phyloP scores from a whole-genome alignment of 35 echinoderm and acorn worm genomes.

The Holothuria glaberrima region DNA sequence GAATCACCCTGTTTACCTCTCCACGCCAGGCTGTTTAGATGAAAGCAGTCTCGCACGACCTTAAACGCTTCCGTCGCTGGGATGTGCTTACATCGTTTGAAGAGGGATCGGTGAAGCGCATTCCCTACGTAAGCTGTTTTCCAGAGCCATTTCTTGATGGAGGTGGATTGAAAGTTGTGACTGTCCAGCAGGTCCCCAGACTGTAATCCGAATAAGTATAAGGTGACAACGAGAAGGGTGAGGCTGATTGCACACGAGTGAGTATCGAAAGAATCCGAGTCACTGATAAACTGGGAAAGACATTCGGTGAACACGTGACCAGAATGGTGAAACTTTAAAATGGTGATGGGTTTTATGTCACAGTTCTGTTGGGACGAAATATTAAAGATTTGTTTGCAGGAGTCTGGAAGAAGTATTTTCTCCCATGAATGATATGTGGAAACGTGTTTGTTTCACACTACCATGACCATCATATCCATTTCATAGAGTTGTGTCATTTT shows the following conservation, averaged over 20 bases:
- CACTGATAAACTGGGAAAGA: conserved; percentile 32
- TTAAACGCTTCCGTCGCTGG: conserved; percentile 25
- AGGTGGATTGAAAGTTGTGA: neutral
- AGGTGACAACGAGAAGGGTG: conserved; percentile 34
- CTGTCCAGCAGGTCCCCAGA: conserved; percentile 9
- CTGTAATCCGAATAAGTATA: conserved; percentile 28
- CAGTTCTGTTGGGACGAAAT: neutral
- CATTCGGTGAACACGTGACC: neutral
- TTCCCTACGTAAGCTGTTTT: conserved; percentile 11
- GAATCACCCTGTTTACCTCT: neutral
- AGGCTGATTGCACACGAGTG: conserved; percentile 10
- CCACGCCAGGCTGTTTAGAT: neutral
- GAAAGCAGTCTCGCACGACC: neutral
- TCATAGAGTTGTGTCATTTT: too few species aligned
- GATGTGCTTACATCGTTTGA: neutral
- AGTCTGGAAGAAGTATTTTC: too few species aligned
- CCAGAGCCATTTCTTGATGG: conserved; percentile 31
- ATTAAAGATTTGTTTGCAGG: neutral
- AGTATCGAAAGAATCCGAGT: neutral
- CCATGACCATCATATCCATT: too few species aligned
- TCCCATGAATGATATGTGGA: too few species aligned
- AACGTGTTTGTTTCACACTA: too few species aligned
- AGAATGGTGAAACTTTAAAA: neutral
- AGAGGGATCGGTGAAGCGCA: neutral
- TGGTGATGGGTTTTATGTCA: neutral